Evolutionary conservation across 2,888 invertebrate species (phyloP), one percentile per base, ranked within the genome.

Genomic region (Hemicrepidius hirtus): DNA sequence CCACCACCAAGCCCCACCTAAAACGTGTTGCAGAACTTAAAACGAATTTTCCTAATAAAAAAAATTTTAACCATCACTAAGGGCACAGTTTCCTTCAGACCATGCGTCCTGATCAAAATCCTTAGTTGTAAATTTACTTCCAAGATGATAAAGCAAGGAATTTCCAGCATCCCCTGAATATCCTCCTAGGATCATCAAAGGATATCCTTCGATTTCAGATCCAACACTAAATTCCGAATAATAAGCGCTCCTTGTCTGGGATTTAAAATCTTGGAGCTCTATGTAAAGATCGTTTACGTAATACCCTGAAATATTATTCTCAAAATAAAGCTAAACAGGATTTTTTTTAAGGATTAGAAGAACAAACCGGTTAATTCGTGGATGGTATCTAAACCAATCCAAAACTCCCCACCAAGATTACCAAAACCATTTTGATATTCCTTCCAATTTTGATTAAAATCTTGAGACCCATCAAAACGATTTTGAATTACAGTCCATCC

Each of bases 401-500:
- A 94, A 83, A 92, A 93, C 80, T 94, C 93, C 0, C 90, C 90
- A 0, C 90, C 91, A 18, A 93, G 84, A 81, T 93, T 92, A 10
- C 94, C 94, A 79, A 94, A 94, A 7, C 94, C 94, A 50, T 88
- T 84, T 79, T 91, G 91, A 81, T 94, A 94, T 55, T 92, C 91
- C 0, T 87, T 80, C 93, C 92, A 93, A 57, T 87, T 84, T 76
- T 90, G 89, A 77, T 90, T 90, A 81, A 94, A 94, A 79, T 91
- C 92, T 78, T 92, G 89, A 0, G 89, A 87, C 0, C 93, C 93
- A 73, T 91, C 90, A 74, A 88, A 89, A 28, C 93, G 89, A 77
- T 91, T 91, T 82, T 92, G 91, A 71, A 91, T 85, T 73, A 91
- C 90, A 57, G 92, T 92, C 93, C 93, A 93, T n/a, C 92, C 92